These are phyloP conservation scores for Eurystomus glaucurus DNA, from an alignment of 2,797 vertebrate genomes.

Conservation along the genomic window DNA sequence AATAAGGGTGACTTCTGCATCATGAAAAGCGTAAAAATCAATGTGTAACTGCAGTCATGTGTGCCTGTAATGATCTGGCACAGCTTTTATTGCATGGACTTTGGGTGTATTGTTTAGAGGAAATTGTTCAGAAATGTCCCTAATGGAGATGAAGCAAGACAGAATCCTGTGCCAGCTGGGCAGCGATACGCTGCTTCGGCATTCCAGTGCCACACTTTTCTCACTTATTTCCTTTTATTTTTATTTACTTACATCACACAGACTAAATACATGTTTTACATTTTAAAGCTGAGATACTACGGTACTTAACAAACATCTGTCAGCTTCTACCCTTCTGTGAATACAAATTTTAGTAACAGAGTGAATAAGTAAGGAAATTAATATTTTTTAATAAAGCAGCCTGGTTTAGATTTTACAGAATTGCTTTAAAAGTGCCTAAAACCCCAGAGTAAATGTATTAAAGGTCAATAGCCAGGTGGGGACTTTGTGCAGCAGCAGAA, in stretches of 20 bases:
- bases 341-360: not conserved
- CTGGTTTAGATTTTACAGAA: not conserved
- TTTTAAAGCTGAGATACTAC: not conserved
- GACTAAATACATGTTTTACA: not conserved
- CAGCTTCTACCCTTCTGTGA: not conserved
- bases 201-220: not conserved
- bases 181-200: accelerated
- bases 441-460: not conserved
- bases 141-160: slow-evolving; percentile 44
- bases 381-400: not conserved
- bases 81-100: slow-evolving; percentile 60
- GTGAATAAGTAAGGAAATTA: not conserved
- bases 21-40: slow-evolving; percentile 25
- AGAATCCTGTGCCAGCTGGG: slow-evolving; percentile 6
- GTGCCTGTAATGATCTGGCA: slow-evolving; percentile 33
- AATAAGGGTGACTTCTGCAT: not conserved
- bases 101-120: slow-evolving; percentile 49
- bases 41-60: slow-evolving; percentile 38
- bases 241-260: not conserved
- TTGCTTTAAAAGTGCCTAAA: not conserved
- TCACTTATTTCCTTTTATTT: not conserved
- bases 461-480: not conserved
- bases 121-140: slow-evolving; percentile 57
- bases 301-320: not conserved
- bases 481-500: not conserved